phyloP scores from a whole-genome alignment of 2,113 vertebrate genomes.

The Lampris incognitus region DNA sequence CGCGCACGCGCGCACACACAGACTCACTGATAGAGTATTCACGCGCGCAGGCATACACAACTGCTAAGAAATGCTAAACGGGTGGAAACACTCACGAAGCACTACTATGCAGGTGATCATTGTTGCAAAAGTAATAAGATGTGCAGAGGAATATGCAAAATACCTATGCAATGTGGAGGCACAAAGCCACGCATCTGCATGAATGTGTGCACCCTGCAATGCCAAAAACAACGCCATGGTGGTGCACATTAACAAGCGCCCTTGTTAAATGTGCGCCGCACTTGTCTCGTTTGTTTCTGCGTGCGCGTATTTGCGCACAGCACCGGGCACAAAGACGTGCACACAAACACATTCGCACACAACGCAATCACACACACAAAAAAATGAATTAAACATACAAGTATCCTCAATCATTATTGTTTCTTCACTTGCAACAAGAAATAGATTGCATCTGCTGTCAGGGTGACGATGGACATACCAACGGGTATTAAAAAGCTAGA shows the following conservation, averaged over 20 bases:
- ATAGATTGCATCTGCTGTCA: conserved; percentile 41
- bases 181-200: conserved; percentile 49
- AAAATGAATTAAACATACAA: conserved; percentile 10
- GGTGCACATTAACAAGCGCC: background rate
- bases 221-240: background rate
- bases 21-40: conserved; percentile 59
- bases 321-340: conserved; percentile 14
- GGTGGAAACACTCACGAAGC: conserved; percentile 73
- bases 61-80: conserved; percentile 79
- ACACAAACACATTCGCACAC: conserved; percentile 1
- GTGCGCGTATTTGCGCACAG: background rate
- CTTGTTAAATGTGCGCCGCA: too few relatives aligned
- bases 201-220: conserved; percentile 22
- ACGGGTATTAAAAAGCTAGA: conserved; percentile 64
- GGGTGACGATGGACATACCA: conserved; percentile 41
- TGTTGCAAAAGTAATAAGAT: conserved; percentile 56
- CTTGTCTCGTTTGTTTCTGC: too few relatives aligned
- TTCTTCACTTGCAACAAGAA: conserved; percentile 32
- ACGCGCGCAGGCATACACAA: conserved; percentile 74
- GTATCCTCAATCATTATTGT: conserved; percentile 51
- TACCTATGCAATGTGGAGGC: conserved; percentile 41
- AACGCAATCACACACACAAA: background rate
- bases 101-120: conserved; percentile 64
- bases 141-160: conserved; percentile 72
- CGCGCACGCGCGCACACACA: conserved; percentile 36